Conservation (phyloP, 2,113 vertebrate species). For the Paramisgurnus dabryanus region DNA sequence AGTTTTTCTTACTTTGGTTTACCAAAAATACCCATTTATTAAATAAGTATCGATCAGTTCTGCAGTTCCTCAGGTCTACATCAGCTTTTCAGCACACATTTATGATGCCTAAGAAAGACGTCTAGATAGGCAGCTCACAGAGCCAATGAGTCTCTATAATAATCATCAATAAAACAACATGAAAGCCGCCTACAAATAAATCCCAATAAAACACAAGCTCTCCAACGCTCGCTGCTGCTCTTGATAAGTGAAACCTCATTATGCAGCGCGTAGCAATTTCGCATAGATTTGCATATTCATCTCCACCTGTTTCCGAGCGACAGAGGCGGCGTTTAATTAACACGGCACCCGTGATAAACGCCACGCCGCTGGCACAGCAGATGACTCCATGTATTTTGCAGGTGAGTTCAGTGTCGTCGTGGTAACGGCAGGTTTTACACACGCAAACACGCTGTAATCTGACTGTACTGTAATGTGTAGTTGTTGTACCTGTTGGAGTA, state of each 20-base stretch:
- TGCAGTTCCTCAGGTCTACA: no score
- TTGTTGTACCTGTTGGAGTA: conserved; percentile 89
- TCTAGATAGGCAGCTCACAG: neutral
- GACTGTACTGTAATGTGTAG: no score
- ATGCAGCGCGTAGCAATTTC: conserved; percentile 91
- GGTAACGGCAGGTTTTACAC: no score
- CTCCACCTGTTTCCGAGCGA: conserved; percentile 95
- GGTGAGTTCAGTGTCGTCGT: no score
- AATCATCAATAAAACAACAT: neutral
- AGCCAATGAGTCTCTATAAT: neutral
- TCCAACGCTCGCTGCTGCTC: neutral
- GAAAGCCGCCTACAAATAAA: no score
- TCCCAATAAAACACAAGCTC: no score
- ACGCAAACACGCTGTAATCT: no score
- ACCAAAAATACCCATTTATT: no score
- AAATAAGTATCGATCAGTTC: no score
- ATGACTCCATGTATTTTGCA: no score
- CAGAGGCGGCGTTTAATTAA: conserved; percentile 90
- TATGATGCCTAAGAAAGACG: neutral
- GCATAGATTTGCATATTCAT: conserved; percentile 98
- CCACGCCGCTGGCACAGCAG: neutral
- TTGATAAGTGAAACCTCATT: conserved; percentile 62
- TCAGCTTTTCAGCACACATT: neutral
- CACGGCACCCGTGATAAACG: conserved; percentile 76
- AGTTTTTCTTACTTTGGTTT: no score